Percentiles rank a stretch among this genome's conserved stretches.
Evolutionary conservation across 2,113 vertebrate species (phyloP).

Genomic region (Cynoglossus semilaevis): DNA sequence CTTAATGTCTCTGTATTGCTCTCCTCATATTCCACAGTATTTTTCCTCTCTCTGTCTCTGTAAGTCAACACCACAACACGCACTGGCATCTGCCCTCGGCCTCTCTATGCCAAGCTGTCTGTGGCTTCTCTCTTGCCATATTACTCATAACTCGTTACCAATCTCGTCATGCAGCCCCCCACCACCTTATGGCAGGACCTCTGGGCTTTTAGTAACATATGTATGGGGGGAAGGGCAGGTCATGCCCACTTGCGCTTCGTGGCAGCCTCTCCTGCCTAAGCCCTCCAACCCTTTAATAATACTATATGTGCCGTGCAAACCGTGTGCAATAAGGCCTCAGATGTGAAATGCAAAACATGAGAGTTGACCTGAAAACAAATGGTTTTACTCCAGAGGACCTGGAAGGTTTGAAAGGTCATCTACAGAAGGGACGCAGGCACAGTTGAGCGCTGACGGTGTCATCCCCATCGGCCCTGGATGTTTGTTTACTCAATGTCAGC

Average conservation of each 20-base stretch:
- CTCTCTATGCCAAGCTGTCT: conserved; percentile 13
- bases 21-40: neutral
- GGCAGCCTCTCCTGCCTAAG: conserved; percentile 40
- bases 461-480: conserved; percentile 13
- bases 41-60: neutral
- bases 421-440: conserved; percentile 10
- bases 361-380: conserved; percentile 71
- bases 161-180: conserved; percentile 10
- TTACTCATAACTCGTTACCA: conserved; percentile 24
- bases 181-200: conserved; percentile 22
- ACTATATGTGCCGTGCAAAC: conserved; percentile 40
- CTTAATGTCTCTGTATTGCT: neutral
- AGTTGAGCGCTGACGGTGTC: conserved; percentile 4
- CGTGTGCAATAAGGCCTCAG: conserved; percentile 49
- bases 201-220: conserved; percentile 27
- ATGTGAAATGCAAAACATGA: conserved; percentile 53
- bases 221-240: conserved; percentile 26
- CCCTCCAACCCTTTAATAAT: conserved; percentile 58
- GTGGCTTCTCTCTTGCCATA: conserved; percentile 21
- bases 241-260: conserved; percentile 31
- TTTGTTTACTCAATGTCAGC: conserved; percentile 5
- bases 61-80: conserved; percentile 13
- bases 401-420: conserved; percentile 39
- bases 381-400: conserved; percentile 34
- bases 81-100: conserved; percentile 23